Percentiles rank a stretch among this genome's conserved stretches.
Conservation (phyloP, 2,113 vertebrate genomes). For the Chionis minor region DNA sequence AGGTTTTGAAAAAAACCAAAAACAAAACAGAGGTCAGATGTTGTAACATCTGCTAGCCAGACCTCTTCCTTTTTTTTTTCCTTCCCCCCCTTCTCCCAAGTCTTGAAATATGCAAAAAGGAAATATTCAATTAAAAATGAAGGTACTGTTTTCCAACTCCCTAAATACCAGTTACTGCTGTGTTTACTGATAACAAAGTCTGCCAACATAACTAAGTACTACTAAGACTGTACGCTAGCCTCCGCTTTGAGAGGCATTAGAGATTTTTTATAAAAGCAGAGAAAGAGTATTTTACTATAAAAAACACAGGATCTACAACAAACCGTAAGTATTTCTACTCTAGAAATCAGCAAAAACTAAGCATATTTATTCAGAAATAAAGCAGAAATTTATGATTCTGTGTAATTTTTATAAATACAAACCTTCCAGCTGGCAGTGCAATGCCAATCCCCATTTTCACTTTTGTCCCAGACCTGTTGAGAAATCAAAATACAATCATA, state of each 20-base stretch:
- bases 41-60: background rate
- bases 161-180: background rate
- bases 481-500: slow-evolving; percentile 18
- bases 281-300: background rate
- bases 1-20: background rate
- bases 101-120: background rate
- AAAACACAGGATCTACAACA: background rate
- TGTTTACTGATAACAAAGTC: background rate
- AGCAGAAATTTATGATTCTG: background rate
- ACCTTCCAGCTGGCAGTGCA: slow-evolving; percentile 99
- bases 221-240: background rate
- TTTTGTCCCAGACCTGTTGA: slow-evolving; percentile 95
- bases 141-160: background rate
- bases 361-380: background rate
- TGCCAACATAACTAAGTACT: background rate
- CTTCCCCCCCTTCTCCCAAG: background rate
- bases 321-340: background rate
- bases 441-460: slow-evolving; percentile 94
- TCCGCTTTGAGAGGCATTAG: background rate
- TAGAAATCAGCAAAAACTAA: background rate
- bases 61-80: background rate
- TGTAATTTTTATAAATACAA: background rate
- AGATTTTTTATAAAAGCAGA: background rate
- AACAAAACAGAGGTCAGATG: background rate
- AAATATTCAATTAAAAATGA: background rate